Conservation (phyloP, 2,113 vertebrate species). For the Ellobius talpinus region DNA sequence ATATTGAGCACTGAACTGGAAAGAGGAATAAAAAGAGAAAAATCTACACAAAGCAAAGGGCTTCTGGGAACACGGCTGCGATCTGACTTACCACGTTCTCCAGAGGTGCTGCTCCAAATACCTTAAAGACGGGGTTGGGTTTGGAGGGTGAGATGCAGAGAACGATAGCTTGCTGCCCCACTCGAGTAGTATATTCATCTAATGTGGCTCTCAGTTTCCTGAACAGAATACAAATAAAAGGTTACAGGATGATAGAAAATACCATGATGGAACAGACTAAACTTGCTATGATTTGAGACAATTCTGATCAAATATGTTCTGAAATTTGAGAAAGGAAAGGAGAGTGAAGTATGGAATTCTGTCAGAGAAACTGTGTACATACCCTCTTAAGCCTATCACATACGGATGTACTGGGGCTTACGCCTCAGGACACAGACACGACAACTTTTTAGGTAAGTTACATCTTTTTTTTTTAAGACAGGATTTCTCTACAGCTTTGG, state of each 20-base stretch:
- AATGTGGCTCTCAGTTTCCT: constrained; percentile 97
- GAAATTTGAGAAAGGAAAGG: not conserved
- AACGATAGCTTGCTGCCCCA: constrained; percentile 98
- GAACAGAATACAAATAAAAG: constrained; percentile 38
- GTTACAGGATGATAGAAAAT: not conserved
- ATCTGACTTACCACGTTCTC: constrained; percentile 95
- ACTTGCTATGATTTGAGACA: constrained; percentile 26
- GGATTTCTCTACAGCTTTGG: too few species aligned
- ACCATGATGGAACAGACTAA: not conserved
- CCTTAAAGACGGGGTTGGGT: constrained; percentile 98
- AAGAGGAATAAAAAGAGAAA: not conserved
- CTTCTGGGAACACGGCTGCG: not conserved
- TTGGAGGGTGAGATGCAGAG: constrained; percentile 98
- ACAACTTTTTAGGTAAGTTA: not conserved
- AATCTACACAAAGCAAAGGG: not conserved
- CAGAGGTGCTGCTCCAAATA: constrained; percentile 97
- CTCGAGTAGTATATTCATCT: constrained; percentile 98
- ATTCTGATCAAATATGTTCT: not conserved
- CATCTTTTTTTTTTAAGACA: not conserved
- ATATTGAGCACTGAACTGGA: not conserved
- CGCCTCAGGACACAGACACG: not conserved
- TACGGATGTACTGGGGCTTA: not conserved
- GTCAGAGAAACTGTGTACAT: not conserved
- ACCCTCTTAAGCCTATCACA: not conserved
- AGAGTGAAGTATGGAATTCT: not conserved